Evolutionary conservation across 2,113 vertebrate genomes (phyloP).

Genomic region (Corvus cornix): DNA sequence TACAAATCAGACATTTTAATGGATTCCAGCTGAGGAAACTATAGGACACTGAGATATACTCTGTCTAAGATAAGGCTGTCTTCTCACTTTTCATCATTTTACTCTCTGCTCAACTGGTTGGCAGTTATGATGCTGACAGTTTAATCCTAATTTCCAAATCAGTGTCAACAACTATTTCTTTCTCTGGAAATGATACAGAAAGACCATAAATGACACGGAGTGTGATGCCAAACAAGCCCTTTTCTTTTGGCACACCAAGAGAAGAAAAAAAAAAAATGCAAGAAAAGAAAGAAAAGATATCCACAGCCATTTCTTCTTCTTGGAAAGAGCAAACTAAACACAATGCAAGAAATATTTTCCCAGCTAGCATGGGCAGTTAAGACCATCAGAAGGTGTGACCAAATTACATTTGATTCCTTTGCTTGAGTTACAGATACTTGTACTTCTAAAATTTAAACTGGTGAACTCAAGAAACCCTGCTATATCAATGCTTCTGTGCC

Average conservation of each 20-base stretch:
- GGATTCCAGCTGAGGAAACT: neutral
- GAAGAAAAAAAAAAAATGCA: neutral
- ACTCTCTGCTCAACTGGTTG: constrained; percentile 38
- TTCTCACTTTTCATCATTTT: constrained; percentile 53
- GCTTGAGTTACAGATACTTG: neutral
- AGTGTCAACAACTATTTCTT: constrained; percentile 49
- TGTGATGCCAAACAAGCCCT: neutral
- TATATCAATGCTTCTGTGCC: neutral
- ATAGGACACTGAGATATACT: neutral
- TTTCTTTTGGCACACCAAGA: constrained; percentile 10
- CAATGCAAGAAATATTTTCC: neutral
- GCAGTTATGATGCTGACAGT: constrained; percentile 26
- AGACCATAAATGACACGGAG: neutral
- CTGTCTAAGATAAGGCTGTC: neutral
- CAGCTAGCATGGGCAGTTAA: neutral
- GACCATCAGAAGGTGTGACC: neutral
- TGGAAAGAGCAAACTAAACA: neutral
- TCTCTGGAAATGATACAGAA: constrained; percentile 49
- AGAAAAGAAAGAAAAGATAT: neutral
- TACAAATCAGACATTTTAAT: neutral
- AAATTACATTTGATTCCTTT: neutral
- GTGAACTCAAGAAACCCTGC: neutral
- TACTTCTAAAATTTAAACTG: neutral
- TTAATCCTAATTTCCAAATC: constrained; percentile 66
- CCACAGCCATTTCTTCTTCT: neutral